phyloP scores from a whole-genome alignment of 2,113 vertebrate species.

The Platanista minor region DNA sequence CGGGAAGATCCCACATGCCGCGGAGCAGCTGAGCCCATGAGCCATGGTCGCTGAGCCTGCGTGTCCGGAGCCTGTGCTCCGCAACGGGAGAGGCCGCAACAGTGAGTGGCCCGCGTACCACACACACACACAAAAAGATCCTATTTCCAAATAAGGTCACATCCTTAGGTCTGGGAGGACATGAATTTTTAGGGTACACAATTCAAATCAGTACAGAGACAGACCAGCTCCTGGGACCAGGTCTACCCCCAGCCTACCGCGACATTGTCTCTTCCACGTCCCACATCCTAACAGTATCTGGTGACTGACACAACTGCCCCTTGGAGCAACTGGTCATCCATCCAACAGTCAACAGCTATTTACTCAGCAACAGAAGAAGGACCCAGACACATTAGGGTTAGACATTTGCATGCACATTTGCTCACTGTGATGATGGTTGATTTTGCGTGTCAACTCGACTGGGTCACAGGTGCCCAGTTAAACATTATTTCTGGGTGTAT shows the following conservation, averaged over 20 bases:
- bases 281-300: not conserved
- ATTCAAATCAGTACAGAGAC: not conserved
- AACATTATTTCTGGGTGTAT: not conserved
- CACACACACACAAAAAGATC: no score
- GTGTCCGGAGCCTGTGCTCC: no score
- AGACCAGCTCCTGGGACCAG: not conserved
- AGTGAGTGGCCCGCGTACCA: no score
- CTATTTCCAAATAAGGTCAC: not conserved
- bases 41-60: no score
- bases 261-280: not conserved
- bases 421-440: not conserved
- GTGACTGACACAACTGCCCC: not conserved
- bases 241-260: no score
- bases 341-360: not conserved
- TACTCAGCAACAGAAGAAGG: not conserved
- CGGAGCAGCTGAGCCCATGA: no score
- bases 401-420: accelerated
- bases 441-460: no score
- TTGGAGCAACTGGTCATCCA: not conserved
- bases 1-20: no score
- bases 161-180: not conserved
- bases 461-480: not conserved
- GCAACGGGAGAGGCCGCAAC: no score
- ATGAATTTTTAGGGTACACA: not conserved
- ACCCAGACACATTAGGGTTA: not conserved